Evolutionary conservation across 2,113 vertebrate genomes (phyloP).

Genomic region (Ptychochromis oligacanthus): DNA sequence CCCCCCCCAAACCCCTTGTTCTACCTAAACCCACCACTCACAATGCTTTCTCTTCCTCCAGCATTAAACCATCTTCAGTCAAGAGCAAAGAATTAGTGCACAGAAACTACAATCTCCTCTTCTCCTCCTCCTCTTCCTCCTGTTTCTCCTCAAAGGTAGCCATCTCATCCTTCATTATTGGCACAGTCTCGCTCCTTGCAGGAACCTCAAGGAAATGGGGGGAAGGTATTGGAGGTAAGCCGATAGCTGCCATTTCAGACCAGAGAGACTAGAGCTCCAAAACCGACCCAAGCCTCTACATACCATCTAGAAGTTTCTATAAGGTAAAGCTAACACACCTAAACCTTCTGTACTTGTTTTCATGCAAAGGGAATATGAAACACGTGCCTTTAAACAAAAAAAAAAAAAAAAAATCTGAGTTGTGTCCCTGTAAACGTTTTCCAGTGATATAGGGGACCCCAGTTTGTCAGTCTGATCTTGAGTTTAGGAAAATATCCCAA

Average conservation of each 20-base stretch:
- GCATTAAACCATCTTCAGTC: conserved; percentile 41
- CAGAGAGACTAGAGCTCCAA: conserved; percentile 18
- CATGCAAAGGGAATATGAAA: conserved; percentile 69
- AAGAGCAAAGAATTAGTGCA: neutral
- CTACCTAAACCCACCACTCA: conserved; percentile 3
- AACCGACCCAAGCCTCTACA: conserved; percentile 24
- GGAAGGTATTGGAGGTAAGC: conserved; percentile 1
- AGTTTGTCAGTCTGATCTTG: conserved; percentile 28
- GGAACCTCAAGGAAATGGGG: conserved; percentile 8
- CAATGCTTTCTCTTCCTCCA: conserved; percentile 28
- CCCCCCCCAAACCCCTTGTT: neutral
- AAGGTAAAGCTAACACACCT: conserved; percentile 65
- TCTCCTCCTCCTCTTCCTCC: neutral
- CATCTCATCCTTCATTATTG: conserved; percentile 43
- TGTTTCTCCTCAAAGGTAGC: neutral
- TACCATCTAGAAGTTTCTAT: conserved; percentile 39
- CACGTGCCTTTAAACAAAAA: conserved; percentile 60
- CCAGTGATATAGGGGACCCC: conserved; percentile 7
- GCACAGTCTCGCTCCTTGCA: conserved; percentile 3
- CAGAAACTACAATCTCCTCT: neutral
- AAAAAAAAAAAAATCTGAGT: conserved; percentile 33
- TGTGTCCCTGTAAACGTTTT: conserved; percentile 51
- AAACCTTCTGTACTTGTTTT: conserved; percentile 57
- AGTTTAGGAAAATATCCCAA: conserved; percentile 29
- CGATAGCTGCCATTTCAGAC: conserved; percentile 34